Evolutionary conservation across 2,888 invertebrate genomes (phyloP).

Genomic region (Prenolepis imparis): DNA sequence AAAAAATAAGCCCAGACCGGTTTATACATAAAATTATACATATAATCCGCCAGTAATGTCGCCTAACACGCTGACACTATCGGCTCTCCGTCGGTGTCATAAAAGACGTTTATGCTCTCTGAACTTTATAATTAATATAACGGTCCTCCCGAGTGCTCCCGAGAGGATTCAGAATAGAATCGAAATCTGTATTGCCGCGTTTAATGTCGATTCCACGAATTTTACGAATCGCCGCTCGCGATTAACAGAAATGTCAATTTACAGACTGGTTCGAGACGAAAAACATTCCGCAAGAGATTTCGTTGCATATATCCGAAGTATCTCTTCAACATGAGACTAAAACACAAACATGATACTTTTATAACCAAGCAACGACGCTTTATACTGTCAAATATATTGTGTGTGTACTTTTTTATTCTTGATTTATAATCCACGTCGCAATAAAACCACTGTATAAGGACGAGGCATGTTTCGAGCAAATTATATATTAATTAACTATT

Average conservation of each 20-base stretch:
- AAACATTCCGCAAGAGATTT: constrained; percentile 8
- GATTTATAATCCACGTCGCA: constrained; percentile 58
- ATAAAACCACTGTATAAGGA: constrained; percentile 30
- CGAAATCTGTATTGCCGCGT: neutral
- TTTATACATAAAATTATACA: constrained; percentile 7
- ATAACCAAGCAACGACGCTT: constrained; percentile 60
- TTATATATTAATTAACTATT: constrained; percentile 49
- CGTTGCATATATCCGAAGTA: constrained; percentile 26
- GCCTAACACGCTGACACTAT: neutral
- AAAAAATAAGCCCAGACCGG: neutral
- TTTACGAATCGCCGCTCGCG: neutral
- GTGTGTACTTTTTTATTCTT: constrained; percentile 39
- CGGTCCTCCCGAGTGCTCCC: too few relatives aligned
- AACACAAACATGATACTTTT: constrained; percentile 61
- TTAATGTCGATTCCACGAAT: neutral
- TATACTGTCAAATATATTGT: constrained; percentile 43
- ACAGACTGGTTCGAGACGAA: constrained; percentile 31
- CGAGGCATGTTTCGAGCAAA: constrained; percentile 17
- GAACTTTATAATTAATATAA: constrained; percentile 2
- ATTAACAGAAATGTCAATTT: constrained; percentile 43
- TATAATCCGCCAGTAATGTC: neutral
- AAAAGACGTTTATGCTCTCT: neutral
- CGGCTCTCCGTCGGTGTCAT: neutral
- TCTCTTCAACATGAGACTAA: constrained; percentile 32
- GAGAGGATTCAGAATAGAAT: neutral